Evolutionary conservation across 2,888 invertebrate species (phyloP).

Genomic region (Thera britannica): DNA sequence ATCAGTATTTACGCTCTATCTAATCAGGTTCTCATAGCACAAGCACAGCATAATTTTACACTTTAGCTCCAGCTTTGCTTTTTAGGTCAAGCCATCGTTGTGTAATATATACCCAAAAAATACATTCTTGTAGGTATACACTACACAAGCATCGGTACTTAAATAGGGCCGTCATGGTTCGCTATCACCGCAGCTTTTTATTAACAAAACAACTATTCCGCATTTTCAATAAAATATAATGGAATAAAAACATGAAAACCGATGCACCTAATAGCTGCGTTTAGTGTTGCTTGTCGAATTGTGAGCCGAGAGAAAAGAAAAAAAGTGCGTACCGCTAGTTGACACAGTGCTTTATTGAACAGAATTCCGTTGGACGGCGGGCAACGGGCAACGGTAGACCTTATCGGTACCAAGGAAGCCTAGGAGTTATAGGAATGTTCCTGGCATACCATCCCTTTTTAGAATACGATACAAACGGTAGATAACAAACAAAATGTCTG

Average conservation of each 20-base stretch:
- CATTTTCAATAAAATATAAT: conserved; percentile 35
- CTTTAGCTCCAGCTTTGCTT: too few relatives aligned
- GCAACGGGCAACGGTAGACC: conserved; percentile 64
- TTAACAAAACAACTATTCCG: conserved; percentile 27
- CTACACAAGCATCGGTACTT: conserved; percentile 11
- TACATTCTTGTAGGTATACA: background rate
- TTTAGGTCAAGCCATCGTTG: too few relatives aligned
- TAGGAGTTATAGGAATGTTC: conserved; percentile 36
- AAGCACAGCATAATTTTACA: too few relatives aligned
- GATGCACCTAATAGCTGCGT: conserved; percentile 41
- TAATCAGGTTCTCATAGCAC: too few relatives aligned
- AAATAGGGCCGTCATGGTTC: conserved; percentile 27
- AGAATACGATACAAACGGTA: conserved; percentile 32
- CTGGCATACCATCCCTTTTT: conserved; percentile 27
- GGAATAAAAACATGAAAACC: conserved; percentile 25
- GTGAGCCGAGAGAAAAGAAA: conserved; percentile 62
- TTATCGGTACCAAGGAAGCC: conserved; percentile 37
- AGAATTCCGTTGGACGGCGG: conserved; percentile 67
- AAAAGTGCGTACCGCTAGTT: conserved; percentile 79
- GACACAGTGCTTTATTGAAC: conserved; percentile 82
- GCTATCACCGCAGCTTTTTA: conserved; percentile 20
- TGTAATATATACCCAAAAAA: too few relatives aligned
- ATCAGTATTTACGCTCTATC: too few relatives aligned
- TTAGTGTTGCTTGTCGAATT: conserved; percentile 61
- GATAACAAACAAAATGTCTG: conserved; percentile 30